These are phyloP conservation scores for Myotis vivesi DNA, from an alignment of 2,797 vertebrate genomes.

Conservation along the genomic window DNA sequence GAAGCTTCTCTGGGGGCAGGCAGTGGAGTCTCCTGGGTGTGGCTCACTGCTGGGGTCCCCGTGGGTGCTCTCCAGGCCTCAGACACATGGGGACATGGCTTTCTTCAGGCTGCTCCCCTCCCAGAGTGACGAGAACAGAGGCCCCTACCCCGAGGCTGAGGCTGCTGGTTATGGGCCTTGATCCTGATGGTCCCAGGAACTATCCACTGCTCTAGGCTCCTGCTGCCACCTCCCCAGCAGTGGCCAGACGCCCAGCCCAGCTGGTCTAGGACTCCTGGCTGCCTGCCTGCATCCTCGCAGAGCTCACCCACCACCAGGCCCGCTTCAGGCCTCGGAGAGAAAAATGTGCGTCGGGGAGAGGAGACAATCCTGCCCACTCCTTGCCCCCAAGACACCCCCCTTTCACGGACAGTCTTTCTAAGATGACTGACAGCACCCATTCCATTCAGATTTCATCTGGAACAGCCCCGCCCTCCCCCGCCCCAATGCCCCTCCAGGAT, in stretches of 20 bases:
- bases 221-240: fast-evolving
- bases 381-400: not conserved
- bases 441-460: not conserved
- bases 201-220: fast-evolving
- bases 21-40: fast-evolving
- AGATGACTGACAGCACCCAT: not conserved
- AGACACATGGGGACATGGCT: fast-evolving
- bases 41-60: not conserved
- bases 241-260: not conserved
- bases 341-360: not conserved
- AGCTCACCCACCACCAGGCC: not conserved
- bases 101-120: not conserved
- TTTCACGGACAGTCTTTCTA: not conserved
- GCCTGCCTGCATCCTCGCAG: no score
- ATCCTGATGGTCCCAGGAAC: no score
- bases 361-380: not conserved
- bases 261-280: not conserved
- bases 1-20: not conserved
- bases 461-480: no score
- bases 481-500: fast-evolving
- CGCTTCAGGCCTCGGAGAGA: not conserved
- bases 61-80: not conserved
- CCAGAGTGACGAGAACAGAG: not conserved
- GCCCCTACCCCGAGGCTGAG: not conserved
- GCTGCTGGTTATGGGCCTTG: not conserved